Percentiles rank a stretch among this genome's conserved stretches.
phyloP scores from a whole-genome alignment of 2,797 vertebrate species.

The Catharus ustulatus region DNA sequence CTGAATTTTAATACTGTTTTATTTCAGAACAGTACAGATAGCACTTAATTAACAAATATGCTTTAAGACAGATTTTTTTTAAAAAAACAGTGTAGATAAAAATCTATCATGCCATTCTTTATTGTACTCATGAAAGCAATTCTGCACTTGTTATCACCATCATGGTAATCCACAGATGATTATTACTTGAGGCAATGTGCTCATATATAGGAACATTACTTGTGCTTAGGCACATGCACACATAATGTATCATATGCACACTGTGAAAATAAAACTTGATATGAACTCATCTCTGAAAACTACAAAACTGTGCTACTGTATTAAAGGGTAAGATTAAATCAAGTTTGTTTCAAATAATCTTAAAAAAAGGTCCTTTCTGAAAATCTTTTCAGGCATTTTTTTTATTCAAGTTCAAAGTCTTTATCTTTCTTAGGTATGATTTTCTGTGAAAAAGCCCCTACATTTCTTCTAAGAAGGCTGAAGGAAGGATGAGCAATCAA shows the following conservation, averaged over 20 bases:
- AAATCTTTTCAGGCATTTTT: background rate
- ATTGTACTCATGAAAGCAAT: background rate
- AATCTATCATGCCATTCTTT: background rate
- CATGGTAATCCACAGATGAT: background rate
- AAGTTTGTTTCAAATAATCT: background rate
- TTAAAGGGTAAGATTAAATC: background rate
- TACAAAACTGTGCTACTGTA: background rate
- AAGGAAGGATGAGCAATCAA: background rate
- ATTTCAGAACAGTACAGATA: background rate
- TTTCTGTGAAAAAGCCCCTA: background rate
- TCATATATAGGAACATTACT: background rate
- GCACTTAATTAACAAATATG: background rate
- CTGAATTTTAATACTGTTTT: background rate
- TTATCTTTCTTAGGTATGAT: background rate
- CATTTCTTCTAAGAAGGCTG: background rate
- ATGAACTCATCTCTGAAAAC: background rate
- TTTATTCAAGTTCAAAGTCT: background rate
- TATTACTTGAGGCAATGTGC: background rate
- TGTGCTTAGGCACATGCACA: rapidly evolving
- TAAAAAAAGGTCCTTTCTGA: background rate
- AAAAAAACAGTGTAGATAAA: background rate
- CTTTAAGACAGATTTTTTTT: background rate
- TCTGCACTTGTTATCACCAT: background rate
- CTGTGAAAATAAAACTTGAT: background rate
- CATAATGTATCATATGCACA: background rate